Conservation (phyloP, 2,888 invertebrate species). For the Aethes cnicana region DNA sequence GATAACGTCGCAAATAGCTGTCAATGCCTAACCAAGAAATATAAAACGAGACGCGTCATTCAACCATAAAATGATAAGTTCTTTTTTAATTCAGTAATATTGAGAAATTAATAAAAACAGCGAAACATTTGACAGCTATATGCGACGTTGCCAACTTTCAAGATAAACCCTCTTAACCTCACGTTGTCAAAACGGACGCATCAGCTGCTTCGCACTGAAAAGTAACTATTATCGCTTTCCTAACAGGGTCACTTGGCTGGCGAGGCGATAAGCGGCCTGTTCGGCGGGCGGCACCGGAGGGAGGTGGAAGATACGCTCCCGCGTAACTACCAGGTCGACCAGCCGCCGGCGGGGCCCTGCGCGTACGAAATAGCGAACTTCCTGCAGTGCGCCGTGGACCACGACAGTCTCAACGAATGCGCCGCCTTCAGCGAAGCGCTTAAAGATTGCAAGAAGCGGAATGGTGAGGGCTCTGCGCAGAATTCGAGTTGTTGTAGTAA, state of each 20-base stretch:
- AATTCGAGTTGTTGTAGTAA: too few species aligned
- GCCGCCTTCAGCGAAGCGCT: conserved; percentile 96
- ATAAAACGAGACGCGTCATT: too few species aligned
- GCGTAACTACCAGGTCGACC: conserved; percentile 32
- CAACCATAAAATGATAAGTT: too few species aligned
- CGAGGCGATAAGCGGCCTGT: conserved; percentile 84
- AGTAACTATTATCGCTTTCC: too few species aligned
- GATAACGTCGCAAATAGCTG: too few species aligned
- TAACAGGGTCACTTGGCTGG: conserved; percentile 93
- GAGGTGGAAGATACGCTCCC: conserved; percentile 34
- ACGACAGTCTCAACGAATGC: conserved; percentile 91
- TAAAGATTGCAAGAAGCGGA: conserved; percentile 90
- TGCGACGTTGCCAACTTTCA: too few species aligned
- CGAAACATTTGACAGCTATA: too few species aligned
- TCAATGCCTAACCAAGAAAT: too few species aligned
- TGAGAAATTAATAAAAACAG: too few species aligned
- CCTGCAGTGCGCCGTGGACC: conserved; percentile 91
- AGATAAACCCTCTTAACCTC: conserved; percentile 4
- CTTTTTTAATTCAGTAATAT: too few species aligned
- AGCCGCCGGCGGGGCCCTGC: conserved; percentile 86
- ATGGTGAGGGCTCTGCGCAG: conserved; percentile 78
- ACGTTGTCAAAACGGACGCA: too few species aligned
- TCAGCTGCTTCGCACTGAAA: too few species aligned
- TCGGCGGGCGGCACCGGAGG: conserved; percentile 30
- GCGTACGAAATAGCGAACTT: conserved; percentile 94